Evolutionary conservation across 2,888 invertebrate genomes (phyloP).

Genomic region (Escarpia spicata): DNA sequence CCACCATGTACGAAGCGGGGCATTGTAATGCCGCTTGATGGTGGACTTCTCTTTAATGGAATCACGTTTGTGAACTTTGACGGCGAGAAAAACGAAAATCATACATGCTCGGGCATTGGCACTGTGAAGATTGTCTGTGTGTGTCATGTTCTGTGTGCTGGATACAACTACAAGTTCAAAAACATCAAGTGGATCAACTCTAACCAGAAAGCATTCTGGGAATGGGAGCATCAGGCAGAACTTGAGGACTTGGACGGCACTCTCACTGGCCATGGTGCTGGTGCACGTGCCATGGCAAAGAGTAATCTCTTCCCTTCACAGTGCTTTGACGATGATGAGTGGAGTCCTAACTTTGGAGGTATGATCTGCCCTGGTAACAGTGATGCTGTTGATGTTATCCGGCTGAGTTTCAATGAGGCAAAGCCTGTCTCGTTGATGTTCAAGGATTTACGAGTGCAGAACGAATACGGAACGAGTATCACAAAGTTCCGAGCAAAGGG

Average conservation of each 20-base stretch:
- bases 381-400: conserved; percentile 46
- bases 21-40: conserved; percentile 33
- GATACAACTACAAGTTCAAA: conserved; percentile 45
- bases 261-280: conserved; percentile 47
- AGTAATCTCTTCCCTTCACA: conserved; percentile 14
- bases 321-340: not conserved
- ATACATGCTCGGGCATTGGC: conserved; percentile 24
- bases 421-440: conserved; percentile 46
- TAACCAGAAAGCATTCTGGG: conserved; percentile 37
- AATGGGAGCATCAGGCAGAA: conserved; percentile 44
- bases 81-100: not conserved
- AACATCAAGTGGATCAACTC: conserved; percentile 45
- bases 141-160: conserved; percentile 33
- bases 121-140: conserved; percentile 28
- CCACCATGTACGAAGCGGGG: conserved; percentile 24
- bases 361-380: conserved; percentile 42
- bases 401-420: conserved; percentile 55
- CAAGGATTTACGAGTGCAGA: conserved; percentile 45
- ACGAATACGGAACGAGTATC: conserved; percentile 44
- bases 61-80: conserved; percentile 38
- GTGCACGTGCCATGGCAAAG: conserved; percentile 25
- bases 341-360: conserved; percentile 26
- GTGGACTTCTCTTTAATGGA: conserved; percentile 30
- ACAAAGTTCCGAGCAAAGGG: conserved; percentile 45
- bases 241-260: conserved; percentile 56